Conservation (phyloP, 2,888 invertebrate species). For the Thumatha senex region DNA sequence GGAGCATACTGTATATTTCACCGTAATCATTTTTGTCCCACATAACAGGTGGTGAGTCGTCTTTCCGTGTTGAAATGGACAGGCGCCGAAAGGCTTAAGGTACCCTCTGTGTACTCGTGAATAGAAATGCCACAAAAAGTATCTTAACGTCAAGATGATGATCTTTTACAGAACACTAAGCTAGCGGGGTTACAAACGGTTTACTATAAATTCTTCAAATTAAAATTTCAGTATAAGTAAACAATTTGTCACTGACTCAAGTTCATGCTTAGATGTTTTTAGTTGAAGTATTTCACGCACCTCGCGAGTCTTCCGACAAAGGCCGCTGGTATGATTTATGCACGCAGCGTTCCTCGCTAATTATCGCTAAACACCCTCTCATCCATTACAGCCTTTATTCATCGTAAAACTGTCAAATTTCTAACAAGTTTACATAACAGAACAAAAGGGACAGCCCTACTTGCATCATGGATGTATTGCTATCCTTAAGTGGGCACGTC, state of each 20-base stretch:
- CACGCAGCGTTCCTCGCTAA: conserved; percentile 47
- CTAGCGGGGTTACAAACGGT: too few species aligned
- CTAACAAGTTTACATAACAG: conserved; percentile 35
- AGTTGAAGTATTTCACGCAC: conserved; percentile 9
- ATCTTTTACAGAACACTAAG: too few species aligned
- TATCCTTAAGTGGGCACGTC: conserved; percentile 34
- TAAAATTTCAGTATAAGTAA: not conserved
- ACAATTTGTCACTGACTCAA: conserved; percentile 8
- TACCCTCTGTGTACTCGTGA: too few species aligned
- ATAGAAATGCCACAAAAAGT: too few species aligned
- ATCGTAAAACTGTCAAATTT: conserved; percentile 53
- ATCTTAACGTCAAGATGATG: too few species aligned
- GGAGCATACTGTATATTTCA: too few species aligned
- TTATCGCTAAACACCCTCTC: conserved; percentile 56
- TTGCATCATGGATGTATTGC: conserved; percentile 37
- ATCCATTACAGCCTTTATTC: conserved; percentile 52
- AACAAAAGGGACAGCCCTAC: conserved; percentile 33
- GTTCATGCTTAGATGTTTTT: conserved; percentile 11
- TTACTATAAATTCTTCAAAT: too few species aligned
- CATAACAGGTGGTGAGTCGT: too few species aligned
- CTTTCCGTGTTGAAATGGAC: too few species aligned
- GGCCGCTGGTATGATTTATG: conserved; percentile 51
- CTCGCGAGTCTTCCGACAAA: conserved; percentile 35
- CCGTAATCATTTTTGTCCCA: too few species aligned
- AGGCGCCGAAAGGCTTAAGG: too few species aligned